Evolutionary conservation across 2,888 invertebrate species (phyloP), one percentile per base, ranked within the genome.

Genomic region (Galerucella nymphaeae): DNA sequence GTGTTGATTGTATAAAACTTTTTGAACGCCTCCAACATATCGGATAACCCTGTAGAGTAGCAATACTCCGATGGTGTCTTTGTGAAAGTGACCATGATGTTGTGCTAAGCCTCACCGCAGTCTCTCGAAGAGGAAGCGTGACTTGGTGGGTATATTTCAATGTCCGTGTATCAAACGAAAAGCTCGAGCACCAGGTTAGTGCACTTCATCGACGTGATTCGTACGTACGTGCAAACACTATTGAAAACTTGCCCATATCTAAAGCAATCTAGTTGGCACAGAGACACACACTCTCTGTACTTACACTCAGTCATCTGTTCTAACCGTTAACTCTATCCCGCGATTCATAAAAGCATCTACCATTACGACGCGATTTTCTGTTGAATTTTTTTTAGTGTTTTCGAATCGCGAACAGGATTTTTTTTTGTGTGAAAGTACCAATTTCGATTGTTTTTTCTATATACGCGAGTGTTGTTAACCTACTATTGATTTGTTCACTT

Each of bases 181-280:
- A 41, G 16, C 42, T 16, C 61, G 71, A n/a, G n/a, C n/a, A n/a
- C n/a, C n/a, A 83, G 84, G 84, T 85, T 84, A 85, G 85, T 85
- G 85, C 84, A 84, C 85, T 82, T 81, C 80, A 80, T 70, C 71
- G 72, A 69, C 74, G 76, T 66, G 61, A 42, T 23, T 14, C 30
- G 58, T 61, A 61, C 61, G 61, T 74, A 72, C 76, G 77, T 77
- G 75, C 67, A 72, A 66, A 72, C 66, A 66, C 68, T 65, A 70
- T 64, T 55, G 23, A 62, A 70, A 66, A 61, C 41, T 41, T 53
- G 41, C 42, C 45, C 48, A 50, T 61, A 62, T 62, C 66, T 66
- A 42, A 42, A 66, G 23, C 57, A 66, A 66, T 61, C 41, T 42
- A 61, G 61, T 61, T 61, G 41, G 61, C 61, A 61, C 61, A 41